Conservation (phyloP, 2,888 invertebrate genomes). For the Drosophila sordidula region DNA sequence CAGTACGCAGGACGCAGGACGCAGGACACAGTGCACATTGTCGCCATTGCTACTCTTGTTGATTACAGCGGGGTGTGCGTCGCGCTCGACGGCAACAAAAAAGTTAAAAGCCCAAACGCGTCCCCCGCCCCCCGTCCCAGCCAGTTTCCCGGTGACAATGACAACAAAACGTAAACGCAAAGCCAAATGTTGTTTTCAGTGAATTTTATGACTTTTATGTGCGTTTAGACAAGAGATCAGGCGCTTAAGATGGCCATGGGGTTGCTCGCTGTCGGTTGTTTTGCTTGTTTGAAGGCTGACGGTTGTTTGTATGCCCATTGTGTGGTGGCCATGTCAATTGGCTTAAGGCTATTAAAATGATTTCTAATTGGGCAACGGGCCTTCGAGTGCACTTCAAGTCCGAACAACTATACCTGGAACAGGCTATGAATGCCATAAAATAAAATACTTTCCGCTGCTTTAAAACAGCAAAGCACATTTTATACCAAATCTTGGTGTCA, state of each 20-base stretch:
- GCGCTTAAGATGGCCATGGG: slow-evolving; percentile 83
- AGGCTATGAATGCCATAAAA: not conserved
- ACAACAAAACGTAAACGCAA: slow-evolving; percentile 75
- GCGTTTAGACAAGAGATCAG: slow-evolving; percentile 83
- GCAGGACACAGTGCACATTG: slow-evolving; percentile 64
- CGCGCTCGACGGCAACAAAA: slow-evolving; percentile 54
- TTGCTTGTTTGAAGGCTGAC: slow-evolving; percentile 34
- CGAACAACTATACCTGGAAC: slow-evolving; percentile 7
- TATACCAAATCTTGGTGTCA: too few species aligned
- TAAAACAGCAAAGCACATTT: not conserved
- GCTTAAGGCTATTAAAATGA: slow-evolving; percentile 76
- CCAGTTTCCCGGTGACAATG: slow-evolving; percentile 67
- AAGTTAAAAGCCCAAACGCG: slow-evolving; percentile 73
- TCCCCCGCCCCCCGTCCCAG: not conserved
- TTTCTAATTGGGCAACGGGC: slow-evolving; percentile 79
- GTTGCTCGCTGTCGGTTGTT: slow-evolving; percentile 47
- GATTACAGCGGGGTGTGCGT: slow-evolving; percentile 66
- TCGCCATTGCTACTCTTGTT: slow-evolving; percentile 77
- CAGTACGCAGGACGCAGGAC: slow-evolving; percentile 59
- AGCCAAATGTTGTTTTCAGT: slow-evolving; percentile 83
- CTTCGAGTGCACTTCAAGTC: slow-evolving; percentile 25
- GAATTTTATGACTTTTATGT: slow-evolving; percentile 84
- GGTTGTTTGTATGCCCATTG: slow-evolving; percentile 47
- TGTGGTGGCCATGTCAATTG: slow-evolving; percentile 69
- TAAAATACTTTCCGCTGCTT: not conserved